Percentiles rank a stretch among this genome's conserved stretches.
Conservation (phyloP, 2,888 invertebrate species). For the Colostygia pectinataria region DNA sequence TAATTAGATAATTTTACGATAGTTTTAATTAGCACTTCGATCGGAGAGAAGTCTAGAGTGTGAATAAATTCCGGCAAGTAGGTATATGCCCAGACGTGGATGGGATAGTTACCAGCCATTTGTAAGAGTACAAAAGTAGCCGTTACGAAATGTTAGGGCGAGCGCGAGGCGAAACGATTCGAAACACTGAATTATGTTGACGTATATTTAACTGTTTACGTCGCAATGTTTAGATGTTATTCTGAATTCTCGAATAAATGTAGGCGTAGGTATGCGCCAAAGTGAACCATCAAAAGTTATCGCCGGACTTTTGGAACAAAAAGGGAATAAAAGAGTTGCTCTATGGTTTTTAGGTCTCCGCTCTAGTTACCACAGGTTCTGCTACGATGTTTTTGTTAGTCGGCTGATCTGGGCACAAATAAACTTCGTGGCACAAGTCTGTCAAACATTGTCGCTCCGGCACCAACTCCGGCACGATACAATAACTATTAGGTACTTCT, state of each 20-base stretch:
- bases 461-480: too few species aligned
- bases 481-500: too few species aligned
- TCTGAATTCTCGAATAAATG: neutral
- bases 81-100: too few species aligned
- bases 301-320: neutral
- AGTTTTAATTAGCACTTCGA: conserved; percentile 22
- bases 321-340: too few species aligned
- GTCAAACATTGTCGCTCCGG: too few species aligned
- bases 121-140: conserved; percentile 13
- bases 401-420: too few species aligned
- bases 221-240: conserved; percentile 6
- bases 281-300: neutral
- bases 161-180: conserved; percentile 9
- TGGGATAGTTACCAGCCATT: neutral
- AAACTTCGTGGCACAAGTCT: too few species aligned
- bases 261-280: neutral
- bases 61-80: neutral
- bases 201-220: conserved; percentile 2
- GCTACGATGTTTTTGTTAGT: too few species aligned
- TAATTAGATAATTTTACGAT: conserved; percentile 24
- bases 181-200: conserved; percentile 8
- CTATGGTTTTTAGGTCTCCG: too few species aligned
- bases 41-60: conserved; percentile 2
- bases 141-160: conserved; percentile 7
- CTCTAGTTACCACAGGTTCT: too few species aligned